Percentiles rank a stretch among this genome's conserved stretches.
phyloP scores from a whole-genome alignment of 2,888 invertebrate species.

The Microctonus hyperodae region DNA sequence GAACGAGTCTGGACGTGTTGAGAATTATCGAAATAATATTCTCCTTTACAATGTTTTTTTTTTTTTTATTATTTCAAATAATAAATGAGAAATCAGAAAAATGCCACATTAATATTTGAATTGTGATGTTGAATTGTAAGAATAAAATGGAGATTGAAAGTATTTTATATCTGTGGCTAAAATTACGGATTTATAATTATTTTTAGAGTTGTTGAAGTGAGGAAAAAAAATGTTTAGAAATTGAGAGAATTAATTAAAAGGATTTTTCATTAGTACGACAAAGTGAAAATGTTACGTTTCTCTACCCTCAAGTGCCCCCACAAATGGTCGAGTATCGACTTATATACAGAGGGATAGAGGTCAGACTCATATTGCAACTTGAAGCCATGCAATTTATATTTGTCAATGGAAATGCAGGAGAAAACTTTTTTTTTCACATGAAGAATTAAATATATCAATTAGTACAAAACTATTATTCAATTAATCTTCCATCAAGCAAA shows the following conservation, averaged over 20 bases:
- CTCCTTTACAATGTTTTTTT: not conserved
- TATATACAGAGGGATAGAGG: conserved; percentile 31
- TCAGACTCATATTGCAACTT: conserved; percentile 32
- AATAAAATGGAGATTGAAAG: no score
- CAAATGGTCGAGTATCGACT: conserved; percentile 33
- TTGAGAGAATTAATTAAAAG: not conserved
- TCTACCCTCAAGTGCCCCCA: not conserved
- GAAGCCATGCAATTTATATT: conserved; percentile 23
- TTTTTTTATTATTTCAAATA: no score
- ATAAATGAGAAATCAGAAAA: conserved; percentile 11
- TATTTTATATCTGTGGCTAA: no score
- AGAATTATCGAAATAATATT: conserved; percentile 5
- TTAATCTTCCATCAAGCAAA: no score
- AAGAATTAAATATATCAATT: no score
- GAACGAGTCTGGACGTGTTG: conserved; percentile 73
- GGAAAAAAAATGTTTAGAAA: no score
- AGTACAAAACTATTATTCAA: no score
- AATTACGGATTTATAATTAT: no score
- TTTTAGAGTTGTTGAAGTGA: no score
- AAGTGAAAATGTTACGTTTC: not conserved
- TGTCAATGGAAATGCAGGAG: not conserved
- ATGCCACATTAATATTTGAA: conserved; percentile 13
- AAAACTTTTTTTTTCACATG: not conserved
- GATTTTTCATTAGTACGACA: not conserved
- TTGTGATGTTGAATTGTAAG: not conserved